Evolutionary conservation across 2,113 vertebrate genomes (phyloP).

Genomic region (Ceyx margarethae): DNA sequence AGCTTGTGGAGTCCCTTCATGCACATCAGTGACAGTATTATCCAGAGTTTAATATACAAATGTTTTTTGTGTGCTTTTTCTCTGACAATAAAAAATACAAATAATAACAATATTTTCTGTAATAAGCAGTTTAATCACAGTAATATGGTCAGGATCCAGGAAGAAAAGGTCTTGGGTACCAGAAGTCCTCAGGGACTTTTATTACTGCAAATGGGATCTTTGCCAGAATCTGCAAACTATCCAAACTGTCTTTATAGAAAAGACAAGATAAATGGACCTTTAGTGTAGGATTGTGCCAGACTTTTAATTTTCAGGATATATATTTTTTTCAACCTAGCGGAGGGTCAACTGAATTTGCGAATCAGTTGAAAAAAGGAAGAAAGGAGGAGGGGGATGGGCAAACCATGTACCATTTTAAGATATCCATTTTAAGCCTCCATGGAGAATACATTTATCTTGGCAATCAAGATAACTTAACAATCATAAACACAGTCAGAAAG

Average conservation of each 20-base stretch:
- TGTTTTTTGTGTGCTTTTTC: background rate
- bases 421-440: constrained; percentile 18
- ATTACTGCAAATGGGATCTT: constrained; percentile 56
- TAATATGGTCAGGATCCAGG: constrained; percentile 23
- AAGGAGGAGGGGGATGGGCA: background rate
- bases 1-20: background rate
- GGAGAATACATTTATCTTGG: constrained; percentile 72
- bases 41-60: background rate
- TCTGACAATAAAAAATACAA: background rate
- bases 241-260: constrained; percentile 14
- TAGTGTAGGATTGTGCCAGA: constrained; percentile 54
- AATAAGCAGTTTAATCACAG: constrained; percentile 18
- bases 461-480: constrained; percentile 77
- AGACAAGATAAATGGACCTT: constrained; percentile 71
- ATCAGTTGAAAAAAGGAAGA: constrained; percentile 22
- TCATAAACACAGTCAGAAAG: constrained; percentile 71
- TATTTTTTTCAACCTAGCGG: constrained; percentile 11
- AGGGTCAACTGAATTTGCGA: constrained; percentile 68
- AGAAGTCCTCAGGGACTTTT: constrained; percentile 54
- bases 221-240: constrained; percentile 44
- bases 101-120: constrained; percentile 12
- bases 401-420: constrained; percentile 58
- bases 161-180: constrained; percentile 35
- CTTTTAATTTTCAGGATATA: constrained; percentile 68
- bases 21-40: background rate